Percentiles rank a stretch among this genome's conserved stretches.
These are phyloP conservation scores for Micoletzkya japonica DNA, from an alignment of 2,888 invertebrate genomes.

Conservation along the genomic window DNA sequence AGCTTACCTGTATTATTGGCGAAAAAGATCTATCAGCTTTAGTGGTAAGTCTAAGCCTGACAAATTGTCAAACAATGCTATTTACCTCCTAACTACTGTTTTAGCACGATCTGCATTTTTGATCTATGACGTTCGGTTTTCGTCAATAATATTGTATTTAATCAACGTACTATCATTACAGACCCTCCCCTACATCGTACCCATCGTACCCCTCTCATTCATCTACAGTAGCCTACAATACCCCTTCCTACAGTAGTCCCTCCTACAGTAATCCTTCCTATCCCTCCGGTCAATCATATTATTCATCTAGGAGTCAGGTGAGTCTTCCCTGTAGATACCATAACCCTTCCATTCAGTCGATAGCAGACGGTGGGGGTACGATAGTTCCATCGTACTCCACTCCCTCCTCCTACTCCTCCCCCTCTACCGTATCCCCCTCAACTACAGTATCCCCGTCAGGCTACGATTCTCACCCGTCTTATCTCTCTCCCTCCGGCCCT, in stretches of 20 bases:
- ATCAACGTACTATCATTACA: too few species aligned
- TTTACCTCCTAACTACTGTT: too few species aligned
- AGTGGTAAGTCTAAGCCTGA: too few species aligned
- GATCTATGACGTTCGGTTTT: too few species aligned
- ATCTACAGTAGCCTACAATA: not conserved
- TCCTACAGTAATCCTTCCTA: not conserved
- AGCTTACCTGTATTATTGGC: too few species aligned
- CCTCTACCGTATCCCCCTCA: not conserved
- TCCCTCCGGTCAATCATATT: not conserved
- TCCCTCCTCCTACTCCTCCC: not conserved
- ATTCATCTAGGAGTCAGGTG: not conserved
- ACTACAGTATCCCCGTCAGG: not conserved
- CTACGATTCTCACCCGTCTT: not conserved
- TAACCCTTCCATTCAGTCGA: not conserved
- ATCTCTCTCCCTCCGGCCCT: not conserved
- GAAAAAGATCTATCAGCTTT: too few species aligned
- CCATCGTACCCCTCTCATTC: not conserved
- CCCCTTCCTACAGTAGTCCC: constrained; percentile 5
- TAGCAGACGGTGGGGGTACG: not conserved
- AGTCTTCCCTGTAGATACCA: not conserved
- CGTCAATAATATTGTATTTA: too few species aligned
- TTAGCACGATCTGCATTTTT: too few species aligned
- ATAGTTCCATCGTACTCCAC: not conserved
- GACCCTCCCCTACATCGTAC: too few species aligned
- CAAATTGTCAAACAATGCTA: too few species aligned